Evolutionary conservation across 2,113 vertebrate genomes (phyloP).

Genomic region (Petrocephalus microphthalmus): DNA sequence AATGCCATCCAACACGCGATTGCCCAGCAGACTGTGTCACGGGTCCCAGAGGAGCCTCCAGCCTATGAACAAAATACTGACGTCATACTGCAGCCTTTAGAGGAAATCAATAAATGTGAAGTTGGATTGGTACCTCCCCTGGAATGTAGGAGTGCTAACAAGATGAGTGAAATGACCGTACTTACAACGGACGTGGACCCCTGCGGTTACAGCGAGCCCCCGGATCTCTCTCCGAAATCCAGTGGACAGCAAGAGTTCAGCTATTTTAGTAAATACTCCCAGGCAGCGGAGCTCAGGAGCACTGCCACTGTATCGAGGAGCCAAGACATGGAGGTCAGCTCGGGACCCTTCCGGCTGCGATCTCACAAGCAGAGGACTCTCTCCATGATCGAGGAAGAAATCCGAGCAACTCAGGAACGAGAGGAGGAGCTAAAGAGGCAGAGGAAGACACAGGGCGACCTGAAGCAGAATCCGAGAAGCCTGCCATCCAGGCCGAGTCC

Average conservation of each 20-base stretch:
- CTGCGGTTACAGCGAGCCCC: slow-evolving; percentile 41
- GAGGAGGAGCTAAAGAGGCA: slow-evolving; percentile 91
- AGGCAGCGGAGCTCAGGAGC: slow-evolving; percentile 87
- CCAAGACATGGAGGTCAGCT: slow-evolving; percentile 70
- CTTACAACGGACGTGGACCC: slow-evolving; percentile 53
- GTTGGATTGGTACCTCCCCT: slow-evolving; percentile 70
- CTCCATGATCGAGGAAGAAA: slow-evolving; percentile 98
- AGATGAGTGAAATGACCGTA: slow-evolving; percentile 51
- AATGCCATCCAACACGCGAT: slow-evolving; percentile 87
- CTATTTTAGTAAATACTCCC: slow-evolving; percentile 94
- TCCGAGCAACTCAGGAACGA: slow-evolving; percentile 90
- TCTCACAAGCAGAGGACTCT: slow-evolving; percentile 90
- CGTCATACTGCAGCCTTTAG: slow-evolving; percentile 28
- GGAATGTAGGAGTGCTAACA: slow-evolving; percentile 58
- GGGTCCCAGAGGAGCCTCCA: slow-evolving; percentile 28
- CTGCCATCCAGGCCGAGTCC: slow-evolving; percentile 66
- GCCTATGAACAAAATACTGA: slow-evolving; percentile 31
- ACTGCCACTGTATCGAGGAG: slow-evolving; percentile 73
- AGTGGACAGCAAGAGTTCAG: slow-evolving; percentile 77
- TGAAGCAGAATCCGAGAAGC: slow-evolving; percentile 64
- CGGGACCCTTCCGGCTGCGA: slow-evolving; percentile 88
- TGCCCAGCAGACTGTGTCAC: slow-evolving; percentile 63
- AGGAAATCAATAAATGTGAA: slow-evolving; percentile 49
- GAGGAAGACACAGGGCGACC: slow-evolving; percentile 62
- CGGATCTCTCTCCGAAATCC: slow-evolving; percentile 62